Evolutionary conservation across 2,888 invertebrate genomes (phyloP).

Genomic region (Hirtodrosophila cameraria): DNA sequence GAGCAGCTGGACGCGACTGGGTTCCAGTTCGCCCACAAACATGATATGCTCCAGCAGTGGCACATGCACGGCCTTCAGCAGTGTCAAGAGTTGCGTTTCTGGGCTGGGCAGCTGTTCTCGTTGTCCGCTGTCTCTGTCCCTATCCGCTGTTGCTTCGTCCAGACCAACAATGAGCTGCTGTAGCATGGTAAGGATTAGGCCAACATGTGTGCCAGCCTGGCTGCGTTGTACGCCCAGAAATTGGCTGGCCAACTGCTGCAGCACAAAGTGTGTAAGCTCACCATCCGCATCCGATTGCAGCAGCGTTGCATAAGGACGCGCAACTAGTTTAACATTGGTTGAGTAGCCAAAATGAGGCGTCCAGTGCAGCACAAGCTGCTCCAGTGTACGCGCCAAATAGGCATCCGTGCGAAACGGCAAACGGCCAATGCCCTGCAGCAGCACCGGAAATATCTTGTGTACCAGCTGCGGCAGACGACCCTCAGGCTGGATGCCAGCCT

Average conservation of each 20-base stretch:
- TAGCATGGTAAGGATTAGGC: slow-evolving; percentile 80
- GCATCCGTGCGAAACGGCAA: slow-evolving; percentile 84
- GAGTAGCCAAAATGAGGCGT: slow-evolving; percentile 82
- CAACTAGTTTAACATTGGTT: slow-evolving; percentile 76
- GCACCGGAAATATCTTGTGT: slow-evolving; percentile 85
- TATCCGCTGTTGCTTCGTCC: slow-evolving; percentile 9
- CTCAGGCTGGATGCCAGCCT: slow-evolving; percentile 84
- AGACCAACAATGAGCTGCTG: slow-evolving; percentile 70
- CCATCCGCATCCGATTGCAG: slow-evolving; percentile 73
- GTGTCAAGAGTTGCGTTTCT: slow-evolving; percentile 60
- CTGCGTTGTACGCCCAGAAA: slow-evolving; percentile 82
- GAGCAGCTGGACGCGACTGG: slow-evolving; percentile 78
- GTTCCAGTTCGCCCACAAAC: slow-evolving; percentile 83
- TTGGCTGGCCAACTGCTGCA: slow-evolving; percentile 77
- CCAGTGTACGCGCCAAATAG: slow-evolving; percentile 85
- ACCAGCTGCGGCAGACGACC: slow-evolving; percentile 84
- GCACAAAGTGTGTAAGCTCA: slow-evolving; percentile 74
- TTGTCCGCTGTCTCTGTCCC: no score
- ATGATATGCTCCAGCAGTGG: slow-evolving; percentile 82
- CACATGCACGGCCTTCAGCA: slow-evolving; percentile 76
- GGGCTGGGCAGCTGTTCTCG: slow-evolving; percentile 3
- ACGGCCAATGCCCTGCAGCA: slow-evolving; percentile 85
- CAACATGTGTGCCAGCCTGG: slow-evolving; percentile 79
- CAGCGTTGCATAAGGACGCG: slow-evolving; percentile 80
- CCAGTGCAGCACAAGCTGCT: slow-evolving; percentile 85